Evolutionary conservation across 2,888 invertebrate species (phyloP), one percentile per base, ranked within the genome.

Genomic region (Matsumyia berberina): DNA sequence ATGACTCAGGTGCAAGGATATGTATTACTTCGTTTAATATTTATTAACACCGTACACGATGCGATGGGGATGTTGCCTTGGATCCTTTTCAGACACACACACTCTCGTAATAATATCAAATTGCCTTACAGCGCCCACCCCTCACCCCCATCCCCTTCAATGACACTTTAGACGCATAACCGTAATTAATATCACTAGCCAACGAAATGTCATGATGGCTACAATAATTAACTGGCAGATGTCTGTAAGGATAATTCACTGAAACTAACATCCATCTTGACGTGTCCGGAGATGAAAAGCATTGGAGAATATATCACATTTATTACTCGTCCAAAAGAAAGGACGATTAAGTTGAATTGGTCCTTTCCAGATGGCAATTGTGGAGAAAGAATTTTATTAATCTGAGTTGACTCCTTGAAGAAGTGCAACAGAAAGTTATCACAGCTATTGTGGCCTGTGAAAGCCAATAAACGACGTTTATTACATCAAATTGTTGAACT

Each of bases 1-100:
- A 37, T 24, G 37, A 39, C 57, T 58, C 57, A 58, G 57, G 57
- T 58, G 57, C n/a, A 39, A 58, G 5, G 12, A 39, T 39, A 39
- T 19, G 17, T 35, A 17, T 58, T 24, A 58, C 39, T 58, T 58
- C 57, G 39, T 58, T 39, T 58, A 58, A 39, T 58, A 39, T 58
- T 58, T 58, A 58, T 58, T 39, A 58, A 39, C 35, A 24, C 24
- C 39, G 24, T 12, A 17, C 35, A n/a, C 24, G 24, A 39, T 12
- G 9, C 24, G 12, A 37, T 58, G 39, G 12, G 11, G 24, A 58
- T 24, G 57, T 24, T 58, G 39, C 24, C 39, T 39, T 24, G n/a
- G 24, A 39, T 39, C 35, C 24, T 33, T 33, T 53, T 53, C 53
- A 33, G 33, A 15, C 3, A 11, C 11, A 24, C 24, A 11, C 5